Conservation (phyloP, 2,113 vertebrate genomes). For the Apodemus sylvaticus region DNA sequence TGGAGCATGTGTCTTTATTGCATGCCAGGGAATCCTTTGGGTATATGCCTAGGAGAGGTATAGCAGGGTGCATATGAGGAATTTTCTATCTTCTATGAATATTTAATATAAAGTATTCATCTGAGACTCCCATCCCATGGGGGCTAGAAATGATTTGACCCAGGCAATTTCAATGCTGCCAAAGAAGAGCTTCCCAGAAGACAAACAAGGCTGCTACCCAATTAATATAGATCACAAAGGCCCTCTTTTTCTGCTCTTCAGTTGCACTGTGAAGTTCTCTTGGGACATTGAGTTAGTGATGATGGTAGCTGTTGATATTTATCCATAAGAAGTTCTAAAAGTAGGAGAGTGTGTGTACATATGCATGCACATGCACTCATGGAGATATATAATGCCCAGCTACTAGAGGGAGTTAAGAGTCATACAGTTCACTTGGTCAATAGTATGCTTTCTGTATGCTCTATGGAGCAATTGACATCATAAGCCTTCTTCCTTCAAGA, state of each 20-base stretch:
- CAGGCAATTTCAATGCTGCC: background rate
- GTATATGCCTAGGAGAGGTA: too few relatives aligned
- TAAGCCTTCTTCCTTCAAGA: background rate
- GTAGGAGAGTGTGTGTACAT: background rate
- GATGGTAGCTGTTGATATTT: background rate
- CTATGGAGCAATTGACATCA: background rate
- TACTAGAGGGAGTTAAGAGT: background rate
- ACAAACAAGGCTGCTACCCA: too few relatives aligned
- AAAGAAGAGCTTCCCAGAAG: background rate
- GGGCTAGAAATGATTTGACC: background rate
- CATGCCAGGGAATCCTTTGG: too few relatives aligned
- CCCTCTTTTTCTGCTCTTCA: background rate
- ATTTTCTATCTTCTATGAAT: background rate
- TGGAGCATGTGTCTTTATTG: too few relatives aligned
- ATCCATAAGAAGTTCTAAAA: background rate
- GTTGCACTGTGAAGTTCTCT: background rate
- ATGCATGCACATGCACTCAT: background rate
- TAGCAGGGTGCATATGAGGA: background rate
- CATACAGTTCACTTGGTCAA: background rate
- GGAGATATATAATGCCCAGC: background rate
- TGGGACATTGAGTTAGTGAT: background rate
- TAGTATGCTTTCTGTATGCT: background rate
- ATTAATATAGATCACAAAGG: background rate
- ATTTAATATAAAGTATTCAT: background rate
- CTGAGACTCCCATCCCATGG: background rate